These are phyloP conservation scores for Odontophorus gujanensis DNA, from an alignment of 2,113 vertebrate species.

Conservation along the genomic window DNA sequence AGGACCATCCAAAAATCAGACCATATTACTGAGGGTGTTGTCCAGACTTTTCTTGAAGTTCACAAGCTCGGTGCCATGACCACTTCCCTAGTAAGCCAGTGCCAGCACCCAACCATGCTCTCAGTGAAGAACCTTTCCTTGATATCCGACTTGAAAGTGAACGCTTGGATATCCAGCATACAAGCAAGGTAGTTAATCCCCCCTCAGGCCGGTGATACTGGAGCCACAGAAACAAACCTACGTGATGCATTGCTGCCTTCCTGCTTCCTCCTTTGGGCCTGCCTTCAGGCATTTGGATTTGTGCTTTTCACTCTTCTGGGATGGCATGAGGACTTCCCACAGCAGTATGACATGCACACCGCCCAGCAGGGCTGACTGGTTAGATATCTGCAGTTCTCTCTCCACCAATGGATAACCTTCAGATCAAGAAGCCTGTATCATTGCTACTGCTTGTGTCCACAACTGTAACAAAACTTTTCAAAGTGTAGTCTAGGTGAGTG, in stretches of 20 bases:
- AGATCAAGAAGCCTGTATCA: neutral
- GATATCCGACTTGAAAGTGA: too few species aligned
- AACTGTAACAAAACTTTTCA: neutral
- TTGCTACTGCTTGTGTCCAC: neutral
- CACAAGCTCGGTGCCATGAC: too few species aligned
- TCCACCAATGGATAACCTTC: neutral
- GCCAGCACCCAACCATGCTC: too few species aligned
- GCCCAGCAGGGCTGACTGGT: too few species aligned
- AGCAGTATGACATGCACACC: fast-evolving
- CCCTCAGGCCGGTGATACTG: neutral
- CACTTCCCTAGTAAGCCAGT: too few species aligned
- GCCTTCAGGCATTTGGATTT: neutral
- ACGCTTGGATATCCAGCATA: neutral
- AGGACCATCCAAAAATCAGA: too few species aligned
- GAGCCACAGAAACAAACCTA: neutral
- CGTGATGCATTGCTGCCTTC: neutral
- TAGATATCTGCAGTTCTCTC: neutral
- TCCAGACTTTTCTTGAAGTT: too few species aligned
- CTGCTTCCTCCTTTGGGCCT: neutral
- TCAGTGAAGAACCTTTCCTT: too few species aligned
- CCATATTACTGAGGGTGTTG: too few species aligned
- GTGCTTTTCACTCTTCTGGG: neutral
- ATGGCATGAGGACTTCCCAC: neutral
- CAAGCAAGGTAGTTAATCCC: fast-evolving
- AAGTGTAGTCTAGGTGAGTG: fast-evolving